A percentile compares a stretch with the other conserved stretches of the same genome.
These are phyloP conservation scores for Anseranas semipalmata DNA, from an alignment of 2,113 vertebrate species.

Conservation along the genomic window DNA sequence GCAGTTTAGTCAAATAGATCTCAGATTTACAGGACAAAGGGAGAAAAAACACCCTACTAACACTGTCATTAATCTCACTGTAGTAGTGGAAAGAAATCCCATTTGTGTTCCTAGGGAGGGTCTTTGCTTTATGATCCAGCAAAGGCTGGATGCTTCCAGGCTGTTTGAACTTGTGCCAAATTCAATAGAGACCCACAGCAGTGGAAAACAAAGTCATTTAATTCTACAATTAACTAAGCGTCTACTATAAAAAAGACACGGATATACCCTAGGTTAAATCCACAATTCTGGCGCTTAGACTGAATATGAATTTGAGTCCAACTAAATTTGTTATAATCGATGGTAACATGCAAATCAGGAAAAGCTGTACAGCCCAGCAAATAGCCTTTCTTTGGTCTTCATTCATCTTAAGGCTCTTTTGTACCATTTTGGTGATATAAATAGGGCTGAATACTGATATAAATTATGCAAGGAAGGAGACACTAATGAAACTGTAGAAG, in stretches of 20 bases:
- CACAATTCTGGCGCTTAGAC: not conserved
- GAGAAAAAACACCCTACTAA: not conserved
- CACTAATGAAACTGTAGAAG: not conserved
- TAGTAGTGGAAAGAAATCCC: conserved; percentile 38
- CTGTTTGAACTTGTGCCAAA: conserved; percentile 8
- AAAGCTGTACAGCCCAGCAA: not conserved
- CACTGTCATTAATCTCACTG: conserved; percentile 39
- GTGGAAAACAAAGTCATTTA: conserved; percentile 13
- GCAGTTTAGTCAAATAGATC: not conserved
- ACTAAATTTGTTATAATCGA: not conserved
- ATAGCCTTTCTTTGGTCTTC: not conserved
- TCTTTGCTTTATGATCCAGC: conserved; percentile 46
- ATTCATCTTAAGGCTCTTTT: not conserved
- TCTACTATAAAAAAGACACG: not conserved
- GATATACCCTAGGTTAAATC: not conserved
- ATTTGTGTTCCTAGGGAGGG: conserved; percentile 39
- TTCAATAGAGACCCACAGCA: conserved; percentile 30
- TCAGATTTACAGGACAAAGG: conserved; percentile 21
- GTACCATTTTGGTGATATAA: not conserved
- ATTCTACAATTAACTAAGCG: conserved; percentile 1
- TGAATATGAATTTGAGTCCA: not conserved
- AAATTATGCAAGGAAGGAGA: not conserved
- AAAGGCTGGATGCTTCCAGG: conserved; percentile 34
- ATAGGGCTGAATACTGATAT: not conserved
- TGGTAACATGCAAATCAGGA: not conserved